Percentiles rank a stretch among this genome's conserved stretches.
These are phyloP conservation scores for Agrotis puta DNA, from an alignment of 2,888 invertebrate species.

Conservation along the genomic window DNA sequence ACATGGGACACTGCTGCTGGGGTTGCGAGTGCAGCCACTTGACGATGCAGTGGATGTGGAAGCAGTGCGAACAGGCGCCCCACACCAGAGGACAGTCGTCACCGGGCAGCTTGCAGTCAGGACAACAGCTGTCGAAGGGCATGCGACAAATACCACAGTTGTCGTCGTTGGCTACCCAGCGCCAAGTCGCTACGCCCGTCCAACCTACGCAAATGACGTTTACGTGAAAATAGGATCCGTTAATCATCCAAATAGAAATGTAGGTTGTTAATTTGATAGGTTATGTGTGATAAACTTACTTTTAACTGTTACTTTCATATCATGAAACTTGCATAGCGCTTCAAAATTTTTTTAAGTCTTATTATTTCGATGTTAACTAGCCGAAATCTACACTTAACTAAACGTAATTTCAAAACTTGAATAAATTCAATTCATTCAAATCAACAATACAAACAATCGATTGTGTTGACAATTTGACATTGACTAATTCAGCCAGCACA, in stretches of 20 bases:
- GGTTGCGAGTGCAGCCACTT: slow-evolving; percentile 99
- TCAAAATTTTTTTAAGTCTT: slow-evolving; percentile 27
- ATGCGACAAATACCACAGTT: slow-evolving; percentile 99
- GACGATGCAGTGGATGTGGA: slow-evolving; percentile 99
- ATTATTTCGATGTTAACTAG: background rate
- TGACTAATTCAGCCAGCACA: background rate
- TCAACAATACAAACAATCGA: slow-evolving; percentile 36
- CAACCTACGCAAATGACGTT: slow-evolving; percentile 91
- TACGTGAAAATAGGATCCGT: slow-evolving; percentile 19
- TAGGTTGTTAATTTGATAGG: slow-evolving; percentile 22
- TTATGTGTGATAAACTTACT: slow-evolving; percentile 82
- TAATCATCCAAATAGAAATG: slow-evolving; percentile 32
- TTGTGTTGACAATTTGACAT: slow-evolving; percentile 17
- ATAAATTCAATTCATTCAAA: background rate
- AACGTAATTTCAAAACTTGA: background rate
- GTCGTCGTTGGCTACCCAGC: slow-evolving; percentile 99
- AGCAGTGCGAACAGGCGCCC: slow-evolving; percentile 99
- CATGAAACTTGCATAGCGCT: slow-evolving; percentile 63
- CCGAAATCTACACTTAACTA: background rate
- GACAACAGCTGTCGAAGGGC: slow-evolving; percentile 99
- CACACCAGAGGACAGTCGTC: slow-evolving; percentile 99
- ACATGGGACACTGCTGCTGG: slow-evolving; percentile 98
- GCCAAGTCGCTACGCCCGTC: slow-evolving; percentile 99
- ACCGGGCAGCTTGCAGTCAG: slow-evolving; percentile 99
- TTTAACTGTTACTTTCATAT: slow-evolving; percentile 92